Conservation (phyloP, 1,140 invertebrate genomes). For the Drosophila truncata region DNA sequence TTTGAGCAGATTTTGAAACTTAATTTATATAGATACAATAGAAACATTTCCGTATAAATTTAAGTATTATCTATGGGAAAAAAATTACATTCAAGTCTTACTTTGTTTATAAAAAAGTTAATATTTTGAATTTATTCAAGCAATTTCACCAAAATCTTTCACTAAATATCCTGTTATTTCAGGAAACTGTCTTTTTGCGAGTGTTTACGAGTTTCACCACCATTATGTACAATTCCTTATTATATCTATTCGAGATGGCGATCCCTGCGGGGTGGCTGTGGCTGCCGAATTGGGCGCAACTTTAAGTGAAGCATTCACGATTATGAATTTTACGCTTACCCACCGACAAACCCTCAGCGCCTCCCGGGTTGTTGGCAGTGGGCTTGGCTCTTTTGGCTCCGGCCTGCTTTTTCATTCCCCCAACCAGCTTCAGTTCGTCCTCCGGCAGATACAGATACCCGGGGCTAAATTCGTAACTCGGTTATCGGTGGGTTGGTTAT, state of each 20-base stretch:
- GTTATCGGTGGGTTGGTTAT: constrained; percentile 67
- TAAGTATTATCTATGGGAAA: not conserved
- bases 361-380: constrained; percentile 42
- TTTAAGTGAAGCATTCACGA: constrained; percentile 78
- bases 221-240: constrained; percentile 32
- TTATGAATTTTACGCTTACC: constrained; percentile 85
- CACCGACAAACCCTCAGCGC: constrained; percentile 73
- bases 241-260: constrained; percentile 35
- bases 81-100: not conserved
- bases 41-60: too few relatives aligned
- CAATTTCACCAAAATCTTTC: too few relatives aligned
- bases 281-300: constrained; percentile 31
- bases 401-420: constrained; percentile 3
- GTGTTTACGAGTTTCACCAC: constrained; percentile 15
- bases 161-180: not conserved
- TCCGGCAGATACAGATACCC: constrained; percentile 6
- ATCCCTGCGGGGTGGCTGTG: constrained; percentile 60
- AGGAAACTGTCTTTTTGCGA: constrained; percentile 6
- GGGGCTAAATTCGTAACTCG: constrained; percentile 60
- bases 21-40: not conserved
- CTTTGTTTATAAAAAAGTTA: not conserved
- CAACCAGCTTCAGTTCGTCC: not conserved
- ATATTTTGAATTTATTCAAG: not conserved
- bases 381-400: constrained; percentile 38
- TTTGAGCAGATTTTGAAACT: too few relatives aligned